Conservation (phyloP, 2,888 invertebrate species). For the Cepaea hortensis region DNA sequence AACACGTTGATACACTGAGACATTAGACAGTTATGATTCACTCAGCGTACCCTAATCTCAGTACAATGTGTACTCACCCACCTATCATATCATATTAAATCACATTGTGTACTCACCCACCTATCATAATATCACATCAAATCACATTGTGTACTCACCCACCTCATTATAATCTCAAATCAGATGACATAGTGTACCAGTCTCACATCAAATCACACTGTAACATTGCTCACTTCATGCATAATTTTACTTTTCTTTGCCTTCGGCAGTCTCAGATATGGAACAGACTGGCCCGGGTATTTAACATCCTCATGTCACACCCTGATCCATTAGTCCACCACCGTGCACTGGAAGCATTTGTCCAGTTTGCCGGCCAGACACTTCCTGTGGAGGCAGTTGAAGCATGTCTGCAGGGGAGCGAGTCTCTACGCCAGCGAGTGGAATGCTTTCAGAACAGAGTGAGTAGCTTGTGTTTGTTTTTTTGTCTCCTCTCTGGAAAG, state of each 20-base stretch:
- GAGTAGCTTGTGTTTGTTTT: background rate
- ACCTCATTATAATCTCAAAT: too few species aligned
- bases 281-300: slow-evolving; percentile 56
- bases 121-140: too few species aligned
- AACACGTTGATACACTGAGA: too few species aligned
- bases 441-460: slow-evolving; percentile 66
- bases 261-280: slow-evolving; percentile 62
- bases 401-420: slow-evolving; percentile 60
- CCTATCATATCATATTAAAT: too few species aligned
- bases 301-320: slow-evolving; percentile 56
- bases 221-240: too few species aligned
- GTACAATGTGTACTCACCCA: too few species aligned
- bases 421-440: slow-evolving; percentile 59
- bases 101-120: too few species aligned
- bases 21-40: too few species aligned
- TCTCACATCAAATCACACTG: too few species aligned
- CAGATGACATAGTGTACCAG: too few species aligned
- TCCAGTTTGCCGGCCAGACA: slow-evolving; percentile 68
- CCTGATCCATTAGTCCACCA: slow-evolving; percentile 59
- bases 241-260: background rate
- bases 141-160: too few species aligned
- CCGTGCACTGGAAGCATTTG: slow-evolving; percentile 60
- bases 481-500: background rate
- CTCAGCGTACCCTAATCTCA: too few species aligned
- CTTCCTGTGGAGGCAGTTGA: slow-evolving; percentile 65